phyloP scores from a whole-genome alignment of 2,113 vertebrate genomes.

The Notiomystis cincta region DNA sequence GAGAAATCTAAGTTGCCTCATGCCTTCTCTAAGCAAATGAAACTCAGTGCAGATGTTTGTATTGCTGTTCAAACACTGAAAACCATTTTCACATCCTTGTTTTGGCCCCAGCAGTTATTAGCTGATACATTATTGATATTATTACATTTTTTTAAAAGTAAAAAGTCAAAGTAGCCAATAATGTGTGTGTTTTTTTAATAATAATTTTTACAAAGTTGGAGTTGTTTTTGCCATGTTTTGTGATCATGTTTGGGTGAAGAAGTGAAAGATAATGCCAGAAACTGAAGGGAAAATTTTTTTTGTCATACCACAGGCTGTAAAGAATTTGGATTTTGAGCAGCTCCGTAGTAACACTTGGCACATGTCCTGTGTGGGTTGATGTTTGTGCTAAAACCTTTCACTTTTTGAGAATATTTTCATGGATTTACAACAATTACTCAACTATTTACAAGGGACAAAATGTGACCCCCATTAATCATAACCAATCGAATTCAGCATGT shows the following conservation, averaged over 20 bases:
- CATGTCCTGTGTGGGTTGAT: not conserved
- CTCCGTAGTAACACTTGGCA: not conserved
- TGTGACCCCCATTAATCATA: slow-evolving; percentile 38
- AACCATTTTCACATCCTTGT: not conserved
- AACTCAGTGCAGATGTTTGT: not conserved
- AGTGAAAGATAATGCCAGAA: not conserved
- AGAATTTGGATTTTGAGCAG: not conserved
- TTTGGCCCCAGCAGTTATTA: not conserved
- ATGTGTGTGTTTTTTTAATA: not conserved
- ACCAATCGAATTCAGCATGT: slow-evolving; percentile 4
- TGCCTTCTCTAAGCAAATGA: not conserved
- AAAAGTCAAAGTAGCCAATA: not conserved
- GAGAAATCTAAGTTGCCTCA: not conserved
- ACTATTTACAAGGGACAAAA: slow-evolving; percentile 49
- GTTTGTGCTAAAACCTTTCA: slow-evolving; percentile 32
- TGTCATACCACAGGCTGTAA: not conserved
- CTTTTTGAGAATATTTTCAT: slow-evolving; percentile 25
- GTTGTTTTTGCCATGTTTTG: not conserved
- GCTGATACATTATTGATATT: not conserved
- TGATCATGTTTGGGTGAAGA: not conserved
- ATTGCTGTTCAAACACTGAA: not conserved
- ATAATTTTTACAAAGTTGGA: not conserved
- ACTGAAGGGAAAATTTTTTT: not conserved
- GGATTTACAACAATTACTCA: slow-evolving; percentile 43
- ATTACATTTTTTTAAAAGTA: not conserved